Percentiles rank a stretch among this genome's conserved stretches.
These are phyloP conservation scores for Sminthurides bifidus DNA, from an alignment of 1,140 invertebrate species.

Conservation along the genomic window DNA sequence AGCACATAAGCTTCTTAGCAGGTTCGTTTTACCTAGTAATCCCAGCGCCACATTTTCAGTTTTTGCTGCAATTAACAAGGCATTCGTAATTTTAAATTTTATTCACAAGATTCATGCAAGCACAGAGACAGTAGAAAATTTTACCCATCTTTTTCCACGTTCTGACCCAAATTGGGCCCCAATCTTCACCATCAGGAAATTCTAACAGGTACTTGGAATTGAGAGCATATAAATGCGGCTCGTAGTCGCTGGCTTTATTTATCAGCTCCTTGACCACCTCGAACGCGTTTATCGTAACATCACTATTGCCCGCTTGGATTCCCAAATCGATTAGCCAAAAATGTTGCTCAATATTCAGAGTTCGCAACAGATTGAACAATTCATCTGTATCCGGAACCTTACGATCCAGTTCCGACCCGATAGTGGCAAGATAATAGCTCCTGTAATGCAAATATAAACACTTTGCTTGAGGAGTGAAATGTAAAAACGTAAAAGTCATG, in stretches of 20 bases:
- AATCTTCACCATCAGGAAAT: conserved; percentile 5
- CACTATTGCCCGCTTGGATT: conserved; percentile 3
- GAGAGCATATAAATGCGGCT: too few species aligned
- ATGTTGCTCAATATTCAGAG: conserved; percentile 14
- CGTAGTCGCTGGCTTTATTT: too few species aligned
- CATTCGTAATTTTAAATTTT: neutral
- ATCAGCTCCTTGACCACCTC: too few species aligned
- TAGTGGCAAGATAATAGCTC: conserved; percentile 4
- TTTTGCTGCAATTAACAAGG: neutral
- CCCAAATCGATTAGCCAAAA: conserved; percentile 14
- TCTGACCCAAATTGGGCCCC: conserved; percentile 16
- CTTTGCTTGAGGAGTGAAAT: too few species aligned
- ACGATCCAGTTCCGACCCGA: conserved; percentile 1
- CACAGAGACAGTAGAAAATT: neutral
- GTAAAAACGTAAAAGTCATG: too few species aligned
- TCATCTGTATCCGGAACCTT: conserved; percentile 9
- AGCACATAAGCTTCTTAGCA: conserved; percentile 5
- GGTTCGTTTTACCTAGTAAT: conserved; percentile 8
- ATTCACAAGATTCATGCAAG: neutral
- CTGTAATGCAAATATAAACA: conserved; percentile 7
- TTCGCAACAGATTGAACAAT: neutral
- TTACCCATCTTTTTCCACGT: conserved; percentile 23
- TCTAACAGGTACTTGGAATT: conserved; percentile 4
- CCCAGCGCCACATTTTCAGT: neutral
- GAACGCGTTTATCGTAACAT: too few species aligned